These are phyloP conservation scores for Drosophila greeni DNA, from an alignment of 2,888 invertebrate species.

Conservation along the genomic window DNA sequence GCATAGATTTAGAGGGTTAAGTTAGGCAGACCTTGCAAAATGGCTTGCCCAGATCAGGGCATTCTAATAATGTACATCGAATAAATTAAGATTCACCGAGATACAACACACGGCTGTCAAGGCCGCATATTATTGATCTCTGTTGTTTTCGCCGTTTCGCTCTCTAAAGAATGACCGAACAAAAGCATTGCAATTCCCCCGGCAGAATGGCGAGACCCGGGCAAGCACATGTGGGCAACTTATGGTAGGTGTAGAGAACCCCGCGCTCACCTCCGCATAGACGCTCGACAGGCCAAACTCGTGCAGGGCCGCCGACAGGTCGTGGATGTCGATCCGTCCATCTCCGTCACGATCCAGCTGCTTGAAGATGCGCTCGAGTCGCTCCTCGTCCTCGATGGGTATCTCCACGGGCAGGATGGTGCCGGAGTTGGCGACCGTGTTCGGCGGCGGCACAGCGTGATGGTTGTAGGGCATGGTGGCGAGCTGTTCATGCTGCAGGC, in stretches of 20 bases:
- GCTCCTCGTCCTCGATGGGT: conserved; percentile 91
- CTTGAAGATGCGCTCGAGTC: conserved; percentile 91
- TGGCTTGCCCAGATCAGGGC: conserved; percentile 21
- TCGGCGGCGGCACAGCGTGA: too few species aligned
- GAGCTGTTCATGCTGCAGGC: conserved; percentile 53
- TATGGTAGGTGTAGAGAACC: conserved; percentile 9
- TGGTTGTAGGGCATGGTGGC: conserved; percentile 48
- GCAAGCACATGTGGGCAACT: conserved; percentile 26
- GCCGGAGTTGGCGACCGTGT: conserved; percentile 39
- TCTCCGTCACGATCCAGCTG: conserved; percentile 95
- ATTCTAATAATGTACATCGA: conserved; percentile 18
- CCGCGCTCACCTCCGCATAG: conserved; percentile 88
- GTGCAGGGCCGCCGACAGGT: conserved; percentile 91
- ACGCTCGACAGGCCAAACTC: conserved; percentile 90
- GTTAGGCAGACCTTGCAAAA: conserved; percentile 15
- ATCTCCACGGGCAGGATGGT: conserved; percentile 79
- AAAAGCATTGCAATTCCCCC: conserved; percentile 21
- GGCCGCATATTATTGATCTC: conserved; percentile 42
- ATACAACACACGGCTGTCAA: conserved; percentile 18
- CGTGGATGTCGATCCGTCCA: conserved; percentile 96
- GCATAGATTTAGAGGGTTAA: conserved; percentile 14
- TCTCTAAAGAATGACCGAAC: conserved; percentile 22
- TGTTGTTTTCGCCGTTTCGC: not conserved
- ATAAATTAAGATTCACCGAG: conserved; percentile 38
- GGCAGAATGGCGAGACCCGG: conserved; percentile 28